These are phyloP conservation scores for Priocnemis perturbator DNA, from an alignment of 2,888 invertebrate genomes.

Conservation along the genomic window DNA sequence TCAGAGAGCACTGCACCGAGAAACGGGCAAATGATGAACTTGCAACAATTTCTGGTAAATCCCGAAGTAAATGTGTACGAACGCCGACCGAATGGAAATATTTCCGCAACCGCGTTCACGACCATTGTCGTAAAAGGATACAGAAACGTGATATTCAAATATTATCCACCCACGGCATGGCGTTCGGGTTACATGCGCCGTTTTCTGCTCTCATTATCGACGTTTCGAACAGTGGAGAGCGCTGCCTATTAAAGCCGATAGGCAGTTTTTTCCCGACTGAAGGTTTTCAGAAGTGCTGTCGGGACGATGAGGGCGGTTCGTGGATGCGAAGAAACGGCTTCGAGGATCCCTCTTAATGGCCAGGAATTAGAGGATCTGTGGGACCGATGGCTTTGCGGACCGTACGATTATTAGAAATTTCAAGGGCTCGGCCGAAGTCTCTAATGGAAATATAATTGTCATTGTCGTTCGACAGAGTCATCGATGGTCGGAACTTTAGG, in stretches of 20 bases:
- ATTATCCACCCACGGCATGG: too few species aligned
- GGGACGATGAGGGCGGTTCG: slow-evolving; percentile 47
- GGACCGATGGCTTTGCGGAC: slow-evolving; percentile 55
- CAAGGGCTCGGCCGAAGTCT: slow-evolving; percentile 53
- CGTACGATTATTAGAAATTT: slow-evolving; percentile 62
- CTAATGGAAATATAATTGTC: slow-evolving; percentile 69
- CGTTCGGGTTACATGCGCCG: too few species aligned
- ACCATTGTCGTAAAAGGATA: too few species aligned
- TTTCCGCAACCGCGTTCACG: too few species aligned
- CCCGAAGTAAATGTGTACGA: too few species aligned
- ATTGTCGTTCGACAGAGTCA: slow-evolving; percentile 41
- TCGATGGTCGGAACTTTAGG: slow-evolving; percentile 15
- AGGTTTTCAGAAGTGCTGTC: slow-evolving; percentile 31
- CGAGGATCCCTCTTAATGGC: slow-evolving; percentile 60
- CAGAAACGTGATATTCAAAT: too few species aligned
- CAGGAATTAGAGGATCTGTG: slow-evolving; percentile 62
- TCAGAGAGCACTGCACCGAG: too few species aligned
- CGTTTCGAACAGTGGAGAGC: background rate
- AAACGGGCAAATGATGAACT: too few species aligned
- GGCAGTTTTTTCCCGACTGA: slow-evolving; percentile 33
- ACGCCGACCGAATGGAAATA: too few species aligned
- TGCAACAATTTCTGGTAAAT: too few species aligned
- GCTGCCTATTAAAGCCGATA: slow-evolving; percentile 22
- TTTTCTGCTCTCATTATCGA: too few species aligned
- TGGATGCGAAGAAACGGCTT: slow-evolving; percentile 49